These are phyloP conservation scores for Holothuria glaberrima DNA, from an alignment of 35 echinoderm and acorn worm genomes.

Conservation along the genomic window DNA sequence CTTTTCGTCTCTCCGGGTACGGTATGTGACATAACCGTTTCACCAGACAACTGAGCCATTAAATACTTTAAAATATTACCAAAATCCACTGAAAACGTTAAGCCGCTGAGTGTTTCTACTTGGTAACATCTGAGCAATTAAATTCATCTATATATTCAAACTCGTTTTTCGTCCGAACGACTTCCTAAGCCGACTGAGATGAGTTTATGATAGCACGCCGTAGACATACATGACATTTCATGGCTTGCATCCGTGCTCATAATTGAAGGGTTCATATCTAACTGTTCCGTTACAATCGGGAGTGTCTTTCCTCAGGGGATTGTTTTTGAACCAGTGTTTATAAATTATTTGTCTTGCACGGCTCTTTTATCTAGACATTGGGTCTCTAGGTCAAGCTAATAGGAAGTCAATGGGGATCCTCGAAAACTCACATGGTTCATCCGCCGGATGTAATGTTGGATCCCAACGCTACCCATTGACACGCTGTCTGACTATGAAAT, in stretches of 20 bases:
- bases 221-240: too few species aligned
- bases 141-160: too few species aligned
- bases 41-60: too few species aligned
- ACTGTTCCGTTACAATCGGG: constrained; percentile 11
- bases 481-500: constrained; percentile 18
- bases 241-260: not conserved
- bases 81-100: too few species aligned
- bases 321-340: constrained; percentile 33
- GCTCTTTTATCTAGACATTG: constrained; percentile 7
- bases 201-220: too few species aligned
- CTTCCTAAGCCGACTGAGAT: too few species aligned
- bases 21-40: too few species aligned
- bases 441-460: constrained; percentile 30
- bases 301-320: constrained; percentile 12
- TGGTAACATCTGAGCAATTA: too few species aligned
- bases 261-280: not conserved
- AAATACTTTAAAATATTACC: too few species aligned
- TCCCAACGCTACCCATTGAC: constrained; percentile 36
- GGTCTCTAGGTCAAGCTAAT: constrained; percentile 15
- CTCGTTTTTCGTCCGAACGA: too few species aligned
- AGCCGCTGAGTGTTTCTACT: too few species aligned
- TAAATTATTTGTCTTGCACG: constrained; percentile 36
- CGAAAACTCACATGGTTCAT: not conserved
- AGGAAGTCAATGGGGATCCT: constrained; percentile 31
- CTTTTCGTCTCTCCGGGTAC: too few species aligned